phyloP scores from a whole-genome alignment of 2,797 vertebrate species.

The Fringilla coelebs region DNA sequence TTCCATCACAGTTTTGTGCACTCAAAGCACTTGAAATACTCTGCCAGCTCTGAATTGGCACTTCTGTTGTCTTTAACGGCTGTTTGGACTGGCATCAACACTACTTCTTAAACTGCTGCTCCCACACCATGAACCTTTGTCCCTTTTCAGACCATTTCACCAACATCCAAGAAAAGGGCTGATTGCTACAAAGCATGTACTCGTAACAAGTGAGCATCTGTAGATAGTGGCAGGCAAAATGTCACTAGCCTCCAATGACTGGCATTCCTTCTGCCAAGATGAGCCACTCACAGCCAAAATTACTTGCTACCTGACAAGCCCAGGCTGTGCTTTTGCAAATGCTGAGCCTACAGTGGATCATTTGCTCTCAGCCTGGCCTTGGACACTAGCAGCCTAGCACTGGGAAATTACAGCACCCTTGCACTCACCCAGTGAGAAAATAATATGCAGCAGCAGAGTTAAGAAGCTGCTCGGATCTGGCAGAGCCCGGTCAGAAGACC shows the following conservation, averaged over 20 bases:
- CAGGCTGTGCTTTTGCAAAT: neutral
- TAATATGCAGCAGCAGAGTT: neutral
- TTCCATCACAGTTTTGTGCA: neutral
- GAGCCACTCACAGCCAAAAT: neutral
- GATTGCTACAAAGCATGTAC: constrained; percentile 32
- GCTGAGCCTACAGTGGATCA: neutral
- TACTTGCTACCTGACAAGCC: neutral
- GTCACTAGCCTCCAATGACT: neutral
- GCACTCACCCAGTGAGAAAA: neutral
- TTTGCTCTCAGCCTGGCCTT: neutral
- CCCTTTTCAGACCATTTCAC: constrained; percentile 40
- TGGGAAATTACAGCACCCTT: neutral
- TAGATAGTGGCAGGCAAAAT: neutral
- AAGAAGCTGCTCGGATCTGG: neutral
- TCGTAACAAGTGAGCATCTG: neutral
- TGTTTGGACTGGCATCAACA: constrained; percentile 17
- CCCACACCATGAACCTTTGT: neutral
- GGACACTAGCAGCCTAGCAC: neutral
- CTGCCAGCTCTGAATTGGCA: neutral
- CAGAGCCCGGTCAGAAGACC: neutral
- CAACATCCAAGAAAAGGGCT: constrained; percentile 42
- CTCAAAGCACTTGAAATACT: neutral
- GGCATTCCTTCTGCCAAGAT: constrained; percentile 18
- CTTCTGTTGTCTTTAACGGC: neutral
- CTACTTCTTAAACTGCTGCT: neutral